A percentile compares a stretch with the other conserved stretches of the same genome.
These are phyloP conservation scores for Danio tinwini DNA, from an alignment of 2,797 vertebrate species.

Conservation along the genomic window DNA sequence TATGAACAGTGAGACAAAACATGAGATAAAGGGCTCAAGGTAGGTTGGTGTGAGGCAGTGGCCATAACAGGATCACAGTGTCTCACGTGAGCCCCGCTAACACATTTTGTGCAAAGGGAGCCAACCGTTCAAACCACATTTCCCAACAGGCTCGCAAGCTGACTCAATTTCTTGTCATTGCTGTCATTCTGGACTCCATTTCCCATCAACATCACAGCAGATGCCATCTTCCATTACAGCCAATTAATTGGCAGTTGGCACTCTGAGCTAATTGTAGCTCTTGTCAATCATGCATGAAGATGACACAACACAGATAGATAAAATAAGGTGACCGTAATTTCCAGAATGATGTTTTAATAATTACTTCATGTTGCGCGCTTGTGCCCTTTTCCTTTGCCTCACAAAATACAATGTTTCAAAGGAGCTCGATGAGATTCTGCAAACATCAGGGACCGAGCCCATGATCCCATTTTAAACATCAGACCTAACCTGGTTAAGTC, in stretches of 20 bases:
- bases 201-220: conserved; percentile 57
- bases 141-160: conserved; percentile 39
- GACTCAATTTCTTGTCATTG: conserved; percentile 53
- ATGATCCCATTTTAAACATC: conserved; percentile 23
- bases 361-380: conserved; percentile 32
- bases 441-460: conserved; percentile 7
- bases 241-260: conserved; percentile 55
- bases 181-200: conserved; percentile 48
- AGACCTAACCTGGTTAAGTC: conserved; percentile 15
- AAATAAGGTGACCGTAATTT: conserved; percentile 66
- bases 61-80: conserved; percentile 54
- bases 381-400: not conserved
- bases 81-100: not conserved
- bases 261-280: conserved; percentile 56
- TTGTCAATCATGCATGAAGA: conserved; percentile 60
- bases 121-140: conserved; percentile 38
- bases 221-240: conserved; percentile 55
- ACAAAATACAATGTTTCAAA: not conserved
- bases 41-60: conserved; percentile 45
- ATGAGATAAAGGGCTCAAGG: conserved; percentile 35
- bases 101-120: conserved; percentile 27
- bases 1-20: conserved; percentile 14
- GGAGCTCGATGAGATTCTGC: not conserved
- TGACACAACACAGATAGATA: conserved; percentile 65
- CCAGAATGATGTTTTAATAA: conserved; percentile 57